Conservation (phyloP, 2,888 invertebrate genomes). For the Pammene aurita region DNA sequence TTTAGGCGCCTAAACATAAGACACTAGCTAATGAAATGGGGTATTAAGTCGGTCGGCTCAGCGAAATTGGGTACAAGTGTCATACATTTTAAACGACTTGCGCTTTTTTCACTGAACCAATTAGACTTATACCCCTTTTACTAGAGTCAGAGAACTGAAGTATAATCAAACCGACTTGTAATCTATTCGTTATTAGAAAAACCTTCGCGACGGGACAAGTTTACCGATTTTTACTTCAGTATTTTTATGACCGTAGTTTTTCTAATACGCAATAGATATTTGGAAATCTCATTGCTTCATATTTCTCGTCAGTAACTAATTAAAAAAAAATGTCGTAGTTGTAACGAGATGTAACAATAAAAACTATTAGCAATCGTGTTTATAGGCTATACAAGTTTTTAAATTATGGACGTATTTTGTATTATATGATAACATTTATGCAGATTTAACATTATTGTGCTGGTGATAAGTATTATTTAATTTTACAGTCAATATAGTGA, state of each 20-base stretch:
- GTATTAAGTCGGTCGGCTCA: too few species aligned
- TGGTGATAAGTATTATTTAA: neutral
- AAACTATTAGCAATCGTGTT: too few species aligned
- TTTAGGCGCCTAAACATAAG: too few species aligned
- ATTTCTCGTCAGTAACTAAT: neutral
- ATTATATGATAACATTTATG: neutral
- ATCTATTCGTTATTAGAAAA: neutral
- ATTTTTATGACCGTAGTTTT: neutral
- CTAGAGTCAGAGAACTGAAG: neutral
- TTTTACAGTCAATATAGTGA: too few species aligned
- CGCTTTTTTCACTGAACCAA: too few species aligned
- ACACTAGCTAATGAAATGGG: too few species aligned
- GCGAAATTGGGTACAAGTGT: too few species aligned
- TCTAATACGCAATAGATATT: neutral
- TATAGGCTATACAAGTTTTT: neutral
- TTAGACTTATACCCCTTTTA: too few species aligned
- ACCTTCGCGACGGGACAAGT: neutral
- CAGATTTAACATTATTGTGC: neutral
- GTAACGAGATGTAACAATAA: neutral
- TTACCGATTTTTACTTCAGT: neutral
- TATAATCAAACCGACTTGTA: neutral
- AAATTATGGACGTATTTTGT: neutral
- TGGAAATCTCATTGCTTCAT: neutral
- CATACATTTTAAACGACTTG: too few species aligned
- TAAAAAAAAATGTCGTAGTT: neutral